Base-by-base conservation (phyloP, 2,113 vertebrate species). In the Nematolebias whitei region DNA sequence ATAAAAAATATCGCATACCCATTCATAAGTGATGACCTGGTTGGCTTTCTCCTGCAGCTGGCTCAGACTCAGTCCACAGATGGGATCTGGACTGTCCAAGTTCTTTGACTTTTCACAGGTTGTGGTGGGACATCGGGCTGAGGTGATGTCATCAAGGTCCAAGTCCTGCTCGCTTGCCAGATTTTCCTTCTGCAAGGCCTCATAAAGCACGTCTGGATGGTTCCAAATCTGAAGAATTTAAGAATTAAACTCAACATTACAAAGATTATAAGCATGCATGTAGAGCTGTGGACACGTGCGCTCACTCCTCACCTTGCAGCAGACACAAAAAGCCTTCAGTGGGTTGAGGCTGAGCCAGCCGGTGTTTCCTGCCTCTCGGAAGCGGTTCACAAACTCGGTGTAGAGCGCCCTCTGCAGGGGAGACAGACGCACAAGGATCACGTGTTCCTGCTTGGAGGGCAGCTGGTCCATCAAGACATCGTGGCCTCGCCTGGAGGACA, bases 301-400 rank as follows among this genome's bases (percentile, higher is more conserved):
- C 19, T 0, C 38, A 14, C 58, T 62, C 10, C 71, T 73, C 55
- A 88, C 97, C 95, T 98, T 98, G 82, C 96, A 98, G 82, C 97
- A 98, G 75, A 98, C 96, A 16, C 96, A 97, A 86, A 98, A 98
- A 35, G 97, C 96, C 87, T 98, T 98, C 53, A 98, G 94, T 0
- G 97, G 96, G 86, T 98, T 98, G 74, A 98, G 90, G 14, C 95
- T 96, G 87, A 98, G 93, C 97, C 97, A 98, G 76, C 97, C 96
- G 0, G 94, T 94, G 91, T 93, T 97, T 59, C 96, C 96, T 18
- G 96, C 96, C 53, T 98, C 97, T 74, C 93, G 93, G 88, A 98
- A 98, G 19, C 97, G 94, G 87, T 93, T 95, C 97, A 98, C 98
- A 83, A 98, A 98, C 88, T 98, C 94, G 0, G 95, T 97, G 74